phyloP scores from a whole-genome alignment of 1,140 invertebrate species.

The Cryptotermes secundus region DNA sequence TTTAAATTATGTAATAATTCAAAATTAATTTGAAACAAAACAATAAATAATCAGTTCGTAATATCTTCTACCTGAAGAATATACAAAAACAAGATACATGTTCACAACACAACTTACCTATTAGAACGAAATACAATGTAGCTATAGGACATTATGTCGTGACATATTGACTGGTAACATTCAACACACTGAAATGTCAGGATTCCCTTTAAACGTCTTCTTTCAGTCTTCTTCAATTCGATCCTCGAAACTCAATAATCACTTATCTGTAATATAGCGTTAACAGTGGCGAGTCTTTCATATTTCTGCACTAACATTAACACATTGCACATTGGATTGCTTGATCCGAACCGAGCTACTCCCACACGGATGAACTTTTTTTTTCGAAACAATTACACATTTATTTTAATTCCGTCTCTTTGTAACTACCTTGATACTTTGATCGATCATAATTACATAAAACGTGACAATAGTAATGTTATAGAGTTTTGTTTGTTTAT shows the following conservation, averaged over 20 bases:
- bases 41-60: background rate
- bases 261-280: background rate
- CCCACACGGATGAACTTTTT: background rate
- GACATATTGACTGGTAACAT: conserved; percentile 2
- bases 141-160: background rate
- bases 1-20: background rate
- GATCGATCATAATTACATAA: background rate
- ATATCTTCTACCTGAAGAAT: background rate
- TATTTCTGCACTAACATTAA: background rate
- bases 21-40: background rate
- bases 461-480: background rate
- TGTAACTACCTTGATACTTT: background rate
- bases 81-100: background rate
- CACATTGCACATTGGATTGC: background rate
- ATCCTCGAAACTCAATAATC: background rate
- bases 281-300: background rate
- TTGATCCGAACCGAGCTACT: background rate
- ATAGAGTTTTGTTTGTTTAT: no score
- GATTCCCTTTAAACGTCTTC: background rate
- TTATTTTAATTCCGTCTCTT: background rate
- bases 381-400: background rate
- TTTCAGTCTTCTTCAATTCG: background rate
- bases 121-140: background rate
- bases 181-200: background rate
- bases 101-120: background rate